These are phyloP conservation scores for Cabera pusaria DNA, from an alignment of 2,888 invertebrate species.

Conservation along the genomic window DNA sequence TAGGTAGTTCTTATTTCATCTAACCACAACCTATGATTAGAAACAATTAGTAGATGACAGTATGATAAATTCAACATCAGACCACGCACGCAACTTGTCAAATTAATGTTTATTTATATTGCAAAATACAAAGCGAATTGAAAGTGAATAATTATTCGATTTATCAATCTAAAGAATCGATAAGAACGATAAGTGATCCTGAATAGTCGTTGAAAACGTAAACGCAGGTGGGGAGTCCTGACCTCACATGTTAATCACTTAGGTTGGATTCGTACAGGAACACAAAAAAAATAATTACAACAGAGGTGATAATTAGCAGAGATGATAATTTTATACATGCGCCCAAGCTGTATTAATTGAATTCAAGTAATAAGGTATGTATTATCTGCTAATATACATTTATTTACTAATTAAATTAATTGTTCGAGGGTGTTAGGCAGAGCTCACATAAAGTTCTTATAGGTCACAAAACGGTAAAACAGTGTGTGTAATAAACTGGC, in stretches of 20 bases:
- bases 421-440: too few relatives aligned
- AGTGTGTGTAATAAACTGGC: too few relatives aligned
- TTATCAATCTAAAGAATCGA: conserved; percentile 24
- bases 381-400: conserved; percentile 1
- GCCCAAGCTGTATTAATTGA: neutral
- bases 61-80: conserved; percentile 14
- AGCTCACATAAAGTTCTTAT: too few relatives aligned
- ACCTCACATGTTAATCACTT: conserved; percentile 34
- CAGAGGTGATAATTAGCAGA: conserved; percentile 5
- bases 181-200: conserved; percentile 37
- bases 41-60: conserved; percentile 18
- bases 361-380: neutral
- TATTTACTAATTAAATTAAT: too few relatives aligned
- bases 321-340: neutral
- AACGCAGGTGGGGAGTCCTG: conserved; percentile 38
- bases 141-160: conserved; percentile 47
- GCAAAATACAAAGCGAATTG: conserved; percentile 34
- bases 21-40: conserved; percentile 18
- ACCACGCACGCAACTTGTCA: conserved; percentile 31
- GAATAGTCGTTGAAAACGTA: conserved; percentile 29
- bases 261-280: too few relatives aligned
- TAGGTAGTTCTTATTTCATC: neutral
- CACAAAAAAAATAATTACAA: neutral
- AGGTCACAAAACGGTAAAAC: too few relatives aligned
- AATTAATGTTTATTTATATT: conserved; percentile 32